Conservation (phyloP, 1,140 invertebrate species). For the Drosophila bipectinata region DNA sequence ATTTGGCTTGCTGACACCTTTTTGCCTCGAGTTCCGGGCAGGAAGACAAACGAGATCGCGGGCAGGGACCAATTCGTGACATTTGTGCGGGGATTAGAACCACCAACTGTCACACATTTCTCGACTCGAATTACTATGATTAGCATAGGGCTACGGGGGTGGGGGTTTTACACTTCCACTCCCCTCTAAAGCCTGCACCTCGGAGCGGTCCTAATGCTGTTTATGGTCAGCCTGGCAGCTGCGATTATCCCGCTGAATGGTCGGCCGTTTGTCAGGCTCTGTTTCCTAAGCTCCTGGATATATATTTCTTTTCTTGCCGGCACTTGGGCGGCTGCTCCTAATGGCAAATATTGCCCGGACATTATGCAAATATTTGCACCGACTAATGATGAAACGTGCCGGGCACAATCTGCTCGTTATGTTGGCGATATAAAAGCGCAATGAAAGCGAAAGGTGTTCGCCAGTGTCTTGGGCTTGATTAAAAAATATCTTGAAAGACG, state of each 20-base stretch:
- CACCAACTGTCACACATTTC: slow-evolving; percentile 79
- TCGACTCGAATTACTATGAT: slow-evolving; percentile 76
- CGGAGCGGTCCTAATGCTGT: slow-evolving; percentile 30
- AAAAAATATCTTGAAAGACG: slow-evolving; percentile 56
- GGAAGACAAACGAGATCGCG: slow-evolving; percentile 43
- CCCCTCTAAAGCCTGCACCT: not conserved
- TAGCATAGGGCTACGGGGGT: slow-evolving; percentile 50
- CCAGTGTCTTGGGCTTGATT: slow-evolving; percentile 50
- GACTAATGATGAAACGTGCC: slow-evolving; percentile 66
- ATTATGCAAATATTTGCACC: slow-evolving; percentile 80
- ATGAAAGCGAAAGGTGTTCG: slow-evolving; percentile 69
- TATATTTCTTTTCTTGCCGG: slow-evolving; percentile 19
- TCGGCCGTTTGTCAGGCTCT: slow-evolving; percentile 55
- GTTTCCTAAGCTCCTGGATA: slow-evolving; percentile 44
- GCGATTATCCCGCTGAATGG: slow-evolving; percentile 47
- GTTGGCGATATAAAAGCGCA: slow-evolving; percentile 44
- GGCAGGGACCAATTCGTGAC: slow-evolving; percentile 63
- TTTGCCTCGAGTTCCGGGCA: slow-evolving; percentile 21
- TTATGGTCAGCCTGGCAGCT: slow-evolving; percentile 45
- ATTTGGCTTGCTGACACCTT: slow-evolving; percentile 80
- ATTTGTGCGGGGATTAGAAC: slow-evolving; percentile 78
- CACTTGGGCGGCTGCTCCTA: slow-evolving; percentile 34
- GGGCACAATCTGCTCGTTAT: slow-evolving; percentile 60
- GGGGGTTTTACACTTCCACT: slow-evolving; percentile 14
- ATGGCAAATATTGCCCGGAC: slow-evolving; percentile 59